Conservation (phyloP, 1,140 invertebrate genomes). For the Alviniconcha marisindica region DNA sequence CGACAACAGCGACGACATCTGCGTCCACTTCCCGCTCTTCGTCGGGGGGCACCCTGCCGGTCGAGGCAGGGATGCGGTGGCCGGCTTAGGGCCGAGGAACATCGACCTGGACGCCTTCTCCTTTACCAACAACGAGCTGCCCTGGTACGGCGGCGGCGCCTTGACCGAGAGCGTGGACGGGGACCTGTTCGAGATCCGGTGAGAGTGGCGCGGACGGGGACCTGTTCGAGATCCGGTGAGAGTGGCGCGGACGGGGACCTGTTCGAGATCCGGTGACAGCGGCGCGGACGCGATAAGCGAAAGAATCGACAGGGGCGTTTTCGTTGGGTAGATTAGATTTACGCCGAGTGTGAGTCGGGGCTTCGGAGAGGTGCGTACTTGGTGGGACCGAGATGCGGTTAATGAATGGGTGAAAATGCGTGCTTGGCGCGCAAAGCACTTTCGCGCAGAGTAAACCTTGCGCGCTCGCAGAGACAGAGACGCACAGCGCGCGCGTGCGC, state of each 20-base stretch:
- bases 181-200: conserved; percentile 35
- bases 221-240: conserved; percentile 26
- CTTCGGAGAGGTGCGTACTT: no score
- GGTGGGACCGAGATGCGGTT: no score
- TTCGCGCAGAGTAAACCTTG: no score
- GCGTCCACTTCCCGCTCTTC: conserved; percentile 29
- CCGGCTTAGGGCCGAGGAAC: background rate
- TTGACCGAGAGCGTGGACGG: conserved; percentile 41
- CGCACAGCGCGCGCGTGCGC: no score
- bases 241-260: background rate
- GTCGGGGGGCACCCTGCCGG: conserved; percentile 34
- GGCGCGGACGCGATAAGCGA: background rate
- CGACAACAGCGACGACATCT: conserved; percentile 39
- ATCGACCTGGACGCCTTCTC: conserved; percentile 1
- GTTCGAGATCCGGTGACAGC: conserved; percentile 24
- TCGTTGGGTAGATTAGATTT: no score
- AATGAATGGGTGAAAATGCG: no score
- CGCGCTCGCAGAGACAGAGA: no score
- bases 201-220: conserved; percentile 2
- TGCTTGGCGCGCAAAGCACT: no score
- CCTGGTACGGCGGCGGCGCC: conserved; percentile 37
- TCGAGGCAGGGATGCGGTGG: background rate
- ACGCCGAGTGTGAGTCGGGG: no score
- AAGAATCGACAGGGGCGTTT: no score
- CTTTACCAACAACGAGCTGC: conserved; percentile 25